Conservation (phyloP, 2,113 vertebrate species). For the Peromyscus californicus region DNA sequence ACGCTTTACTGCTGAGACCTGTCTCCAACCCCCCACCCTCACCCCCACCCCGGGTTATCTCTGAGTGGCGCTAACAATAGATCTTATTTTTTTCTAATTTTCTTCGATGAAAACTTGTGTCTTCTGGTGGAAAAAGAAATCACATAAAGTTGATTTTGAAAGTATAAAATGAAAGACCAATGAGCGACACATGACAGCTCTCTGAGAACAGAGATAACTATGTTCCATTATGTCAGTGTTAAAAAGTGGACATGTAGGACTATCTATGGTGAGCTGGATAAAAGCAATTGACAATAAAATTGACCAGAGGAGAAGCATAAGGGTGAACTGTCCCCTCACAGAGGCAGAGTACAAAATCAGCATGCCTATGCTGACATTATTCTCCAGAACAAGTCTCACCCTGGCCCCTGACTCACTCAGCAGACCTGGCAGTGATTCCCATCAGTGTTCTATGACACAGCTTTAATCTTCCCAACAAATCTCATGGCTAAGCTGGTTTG, state of each 20-base stretch:
- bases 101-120: not conserved
- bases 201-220: slow-evolving; percentile 8
- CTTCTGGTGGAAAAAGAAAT: not conserved
- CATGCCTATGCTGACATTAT: not conserved
- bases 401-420: not conserved
- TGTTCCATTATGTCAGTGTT: not conserved
- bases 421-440: not conserved
- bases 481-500: slow-evolving; percentile 6
- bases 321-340: not conserved
- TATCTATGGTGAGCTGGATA: not conserved
- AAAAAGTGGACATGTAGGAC: not conserved
- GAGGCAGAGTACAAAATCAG: not conserved
- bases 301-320: not conserved
- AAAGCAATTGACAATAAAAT: not conserved
- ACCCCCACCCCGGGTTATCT: not conserved
- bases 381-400: not conserved
- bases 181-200: not conserved
- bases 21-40: not conserved
- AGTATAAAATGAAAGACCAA: not conserved
- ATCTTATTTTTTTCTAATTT: not conserved
- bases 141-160: not conserved
- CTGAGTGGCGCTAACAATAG: not conserved
- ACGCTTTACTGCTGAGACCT: not conserved
- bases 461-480: slow-evolving; percentile 56
- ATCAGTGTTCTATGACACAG: slow-evolving; percentile 2